Evolutionary conservation across 2,888 invertebrate species (phyloP).

Genomic region (Caenorhabditis sp.): DNA sequence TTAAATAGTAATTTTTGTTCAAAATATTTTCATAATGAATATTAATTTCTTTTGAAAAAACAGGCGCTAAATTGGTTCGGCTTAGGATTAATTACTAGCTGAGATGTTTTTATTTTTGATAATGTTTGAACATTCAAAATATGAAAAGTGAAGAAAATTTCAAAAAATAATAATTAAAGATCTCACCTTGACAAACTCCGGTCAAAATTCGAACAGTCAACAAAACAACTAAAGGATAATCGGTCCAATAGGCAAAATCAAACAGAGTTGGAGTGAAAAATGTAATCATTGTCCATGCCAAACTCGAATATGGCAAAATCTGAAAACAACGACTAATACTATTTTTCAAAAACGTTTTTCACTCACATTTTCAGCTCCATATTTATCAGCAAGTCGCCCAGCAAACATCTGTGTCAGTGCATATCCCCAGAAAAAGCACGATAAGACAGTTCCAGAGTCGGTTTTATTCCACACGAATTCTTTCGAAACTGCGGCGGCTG

Average conservation of each 20-base stretch:
- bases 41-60: too few relatives aligned
- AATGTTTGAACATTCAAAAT: not conserved
- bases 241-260: conserved; percentile 74
- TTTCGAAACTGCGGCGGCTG: conserved; percentile 77
- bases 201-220: conserved; percentile 77
- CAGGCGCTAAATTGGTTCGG: too few relatives aligned
- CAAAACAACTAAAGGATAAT: conserved; percentile 75
- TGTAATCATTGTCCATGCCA: conserved; percentile 72
- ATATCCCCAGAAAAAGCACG: conserved; percentile 82
- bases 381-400: conserved; percentile 73
- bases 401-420: conserved; percentile 77
- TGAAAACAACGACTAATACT: conserved; percentile 6
- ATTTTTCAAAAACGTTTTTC: not conserved
- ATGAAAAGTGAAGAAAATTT: not conserved
- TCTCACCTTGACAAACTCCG: conserved; percentile 77
- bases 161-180: too few relatives aligned
- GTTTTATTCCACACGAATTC: conserved; percentile 80
- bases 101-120: too few relatives aligned
- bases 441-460: conserved; percentile 79
- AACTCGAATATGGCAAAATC: conserved; percentile 77
- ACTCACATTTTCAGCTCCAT: conserved; percentile 47
- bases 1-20: too few relatives aligned
- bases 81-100: too few relatives aligned
- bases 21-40: too few relatives aligned
- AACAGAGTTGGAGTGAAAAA: conserved; percentile 68